phyloP scores from a whole-genome alignment of 2,797 vertebrate genomes.

The Columba guinea region DNA sequence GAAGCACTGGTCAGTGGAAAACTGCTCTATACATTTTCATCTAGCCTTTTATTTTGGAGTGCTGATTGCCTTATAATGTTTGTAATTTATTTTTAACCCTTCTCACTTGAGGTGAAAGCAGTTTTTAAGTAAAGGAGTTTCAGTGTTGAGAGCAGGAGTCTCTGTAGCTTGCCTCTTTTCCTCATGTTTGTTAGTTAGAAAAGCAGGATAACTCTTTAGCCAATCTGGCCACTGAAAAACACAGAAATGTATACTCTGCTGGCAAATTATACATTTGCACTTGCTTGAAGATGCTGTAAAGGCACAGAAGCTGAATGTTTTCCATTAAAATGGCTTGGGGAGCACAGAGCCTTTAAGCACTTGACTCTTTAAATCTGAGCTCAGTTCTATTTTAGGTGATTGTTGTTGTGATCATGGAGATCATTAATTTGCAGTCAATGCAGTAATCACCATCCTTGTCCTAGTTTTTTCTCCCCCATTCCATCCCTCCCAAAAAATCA shows the following conservation, averaged over 20 bases:
- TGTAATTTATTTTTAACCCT: neutral
- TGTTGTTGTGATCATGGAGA: fast-evolving
- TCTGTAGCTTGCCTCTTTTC: neutral
- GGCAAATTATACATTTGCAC: neutral
- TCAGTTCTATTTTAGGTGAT: neutral
- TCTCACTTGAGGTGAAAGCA: neutral
- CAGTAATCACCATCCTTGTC: neutral
- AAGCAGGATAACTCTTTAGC: neutral
- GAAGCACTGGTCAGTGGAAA: neutral
- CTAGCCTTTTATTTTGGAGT: neutral
- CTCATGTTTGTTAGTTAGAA: neutral
- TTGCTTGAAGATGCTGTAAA: neutral
- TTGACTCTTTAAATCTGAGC: neutral
- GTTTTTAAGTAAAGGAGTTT: neutral
- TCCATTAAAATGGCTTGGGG: neutral
- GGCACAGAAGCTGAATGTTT: neutral
- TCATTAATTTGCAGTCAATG: neutral
- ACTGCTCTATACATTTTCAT: neutral
- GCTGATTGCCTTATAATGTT: neutral
- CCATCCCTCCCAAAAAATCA: neutral
- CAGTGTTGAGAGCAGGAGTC: neutral
- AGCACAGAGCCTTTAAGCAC: neutral
- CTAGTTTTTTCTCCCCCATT: neutral
- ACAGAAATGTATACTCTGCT: neutral
- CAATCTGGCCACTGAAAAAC: neutral